Conservation (phyloP, 2,113 vertebrate species). For the Coptodon rendalli region DNA sequence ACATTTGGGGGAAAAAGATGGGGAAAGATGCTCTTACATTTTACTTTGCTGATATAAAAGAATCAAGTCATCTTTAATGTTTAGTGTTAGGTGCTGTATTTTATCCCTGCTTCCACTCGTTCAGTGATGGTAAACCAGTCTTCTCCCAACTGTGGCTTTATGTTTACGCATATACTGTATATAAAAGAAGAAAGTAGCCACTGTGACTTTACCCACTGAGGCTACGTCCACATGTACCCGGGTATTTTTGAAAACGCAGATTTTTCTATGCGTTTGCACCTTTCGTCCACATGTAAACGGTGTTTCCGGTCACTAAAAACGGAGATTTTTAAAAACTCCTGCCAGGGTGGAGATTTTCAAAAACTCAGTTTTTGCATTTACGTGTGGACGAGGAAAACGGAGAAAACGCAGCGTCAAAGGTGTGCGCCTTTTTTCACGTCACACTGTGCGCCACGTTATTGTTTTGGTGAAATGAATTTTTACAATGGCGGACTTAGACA, state of each 20-base stretch:
- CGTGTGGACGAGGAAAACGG: not conserved
- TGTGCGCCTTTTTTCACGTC: fast-evolving
- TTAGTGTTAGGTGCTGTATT: not conserved
- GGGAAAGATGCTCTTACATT: not conserved
- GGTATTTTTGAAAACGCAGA: not conserved
- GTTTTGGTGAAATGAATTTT: fast-evolving
- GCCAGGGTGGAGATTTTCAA: not conserved
- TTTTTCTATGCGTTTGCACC: not conserved
- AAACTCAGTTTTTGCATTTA: not conserved
- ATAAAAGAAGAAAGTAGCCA: not conserved
- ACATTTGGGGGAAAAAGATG: not conserved
- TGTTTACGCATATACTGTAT: not conserved
- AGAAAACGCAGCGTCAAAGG: not conserved
- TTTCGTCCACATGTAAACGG: not conserved
- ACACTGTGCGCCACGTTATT: not conserved
- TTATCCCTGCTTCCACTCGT: not conserved
- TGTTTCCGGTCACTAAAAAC: not conserved
- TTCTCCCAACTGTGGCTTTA: not conserved
- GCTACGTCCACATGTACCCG: fast-evolving
- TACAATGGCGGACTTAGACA: not conserved
- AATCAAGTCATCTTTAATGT: not conserved
- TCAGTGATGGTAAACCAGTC: not conserved
- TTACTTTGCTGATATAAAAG: not conserved
- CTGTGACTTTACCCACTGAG: not conserved
- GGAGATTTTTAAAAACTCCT: not conserved